phyloP scores from a whole-genome alignment of 2,888 invertebrate genomes.

The Ormyrus thymus region DNA sequence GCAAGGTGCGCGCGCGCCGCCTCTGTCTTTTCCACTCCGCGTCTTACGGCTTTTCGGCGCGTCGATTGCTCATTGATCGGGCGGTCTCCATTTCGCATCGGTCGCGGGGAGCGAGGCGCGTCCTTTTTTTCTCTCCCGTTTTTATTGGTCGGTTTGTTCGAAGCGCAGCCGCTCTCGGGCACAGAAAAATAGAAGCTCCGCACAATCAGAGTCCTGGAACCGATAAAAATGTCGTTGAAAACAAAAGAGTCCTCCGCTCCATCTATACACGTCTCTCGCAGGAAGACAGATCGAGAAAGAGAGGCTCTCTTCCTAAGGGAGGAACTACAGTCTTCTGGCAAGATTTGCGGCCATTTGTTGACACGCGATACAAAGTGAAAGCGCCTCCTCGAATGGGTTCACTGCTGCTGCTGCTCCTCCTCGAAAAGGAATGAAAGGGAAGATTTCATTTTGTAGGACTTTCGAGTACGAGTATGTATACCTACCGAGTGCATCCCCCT shows the following conservation, averaged over 20 bases:
- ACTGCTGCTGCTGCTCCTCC: background rate
- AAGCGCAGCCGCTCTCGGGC: too few relatives aligned
- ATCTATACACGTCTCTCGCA: background rate
- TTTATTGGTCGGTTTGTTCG: too few relatives aligned
- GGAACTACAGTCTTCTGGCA: background rate
- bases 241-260: conserved; percentile 34
- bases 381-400: conserved; percentile 29
- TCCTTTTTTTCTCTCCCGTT: too few relatives aligned
- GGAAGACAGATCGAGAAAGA: background rate
- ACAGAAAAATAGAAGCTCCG: background rate
- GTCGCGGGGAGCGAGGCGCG: too few relatives aligned
- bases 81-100: too few relatives aligned
- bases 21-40: background rate
- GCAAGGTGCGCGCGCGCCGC: conserved; percentile 14
- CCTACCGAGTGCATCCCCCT: background rate
- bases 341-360: conserved; percentile 48
- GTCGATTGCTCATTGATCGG: too few relatives aligned
- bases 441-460: conserved; percentile 48
- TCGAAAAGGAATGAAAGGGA: conserved; percentile 44
- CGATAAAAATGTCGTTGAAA: conserved; percentile 49
- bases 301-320: background rate
- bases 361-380: conserved; percentile 50
- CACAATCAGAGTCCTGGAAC: conserved; percentile 22
- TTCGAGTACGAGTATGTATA: background rate
- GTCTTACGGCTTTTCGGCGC: too few relatives aligned